Percentiles rank a stretch among this genome's conserved stretches.
Conservation (phyloP, 2,113 vertebrate genomes). For the Elephas maximus region DNA sequence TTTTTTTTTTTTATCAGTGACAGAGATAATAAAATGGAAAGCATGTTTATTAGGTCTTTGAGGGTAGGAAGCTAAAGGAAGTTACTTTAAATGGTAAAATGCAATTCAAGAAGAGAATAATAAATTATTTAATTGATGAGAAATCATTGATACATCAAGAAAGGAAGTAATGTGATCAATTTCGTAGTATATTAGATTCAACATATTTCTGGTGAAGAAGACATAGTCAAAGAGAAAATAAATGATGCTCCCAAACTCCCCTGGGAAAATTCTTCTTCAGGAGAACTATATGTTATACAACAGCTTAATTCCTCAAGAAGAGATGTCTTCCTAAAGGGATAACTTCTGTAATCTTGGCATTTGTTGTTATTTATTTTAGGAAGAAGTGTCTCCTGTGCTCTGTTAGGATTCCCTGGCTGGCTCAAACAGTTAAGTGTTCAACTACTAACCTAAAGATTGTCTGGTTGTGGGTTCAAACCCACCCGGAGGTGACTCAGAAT, state of each 20-base stretch:
- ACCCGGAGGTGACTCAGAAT: neutral
- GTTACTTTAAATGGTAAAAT: neutral
- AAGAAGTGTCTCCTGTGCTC: neutral
- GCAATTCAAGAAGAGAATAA: conserved; percentile 4
- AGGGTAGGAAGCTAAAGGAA: neutral
- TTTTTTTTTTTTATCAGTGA: neutral
- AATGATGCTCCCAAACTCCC: neutral
- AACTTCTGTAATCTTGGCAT: neutral
- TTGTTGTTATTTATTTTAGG: conserved; percentile 33
- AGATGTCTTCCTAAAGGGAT: neutral
- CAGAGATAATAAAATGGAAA: neutral
- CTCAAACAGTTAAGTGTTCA: neutral
- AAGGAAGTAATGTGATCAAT: neutral
- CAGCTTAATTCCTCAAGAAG: neutral
- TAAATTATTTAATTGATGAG: neutral
- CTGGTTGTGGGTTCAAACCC: neutral
- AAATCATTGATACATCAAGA: neutral
- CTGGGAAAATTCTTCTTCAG: neutral
- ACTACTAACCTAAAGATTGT: neutral
- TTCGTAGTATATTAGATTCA: neutral
- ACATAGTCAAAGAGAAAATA: neutral
- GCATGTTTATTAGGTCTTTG: neutral
- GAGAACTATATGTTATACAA: neutral
- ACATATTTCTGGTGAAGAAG: neutral
- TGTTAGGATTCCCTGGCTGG: neutral